A percentile compares a stretch with the other conserved stretches of the same genome.
These are phyloP conservation scores for Ridgeia piscesae DNA, from an alignment of 1,140 invertebrate genomes.

Conservation along the genomic window DNA sequence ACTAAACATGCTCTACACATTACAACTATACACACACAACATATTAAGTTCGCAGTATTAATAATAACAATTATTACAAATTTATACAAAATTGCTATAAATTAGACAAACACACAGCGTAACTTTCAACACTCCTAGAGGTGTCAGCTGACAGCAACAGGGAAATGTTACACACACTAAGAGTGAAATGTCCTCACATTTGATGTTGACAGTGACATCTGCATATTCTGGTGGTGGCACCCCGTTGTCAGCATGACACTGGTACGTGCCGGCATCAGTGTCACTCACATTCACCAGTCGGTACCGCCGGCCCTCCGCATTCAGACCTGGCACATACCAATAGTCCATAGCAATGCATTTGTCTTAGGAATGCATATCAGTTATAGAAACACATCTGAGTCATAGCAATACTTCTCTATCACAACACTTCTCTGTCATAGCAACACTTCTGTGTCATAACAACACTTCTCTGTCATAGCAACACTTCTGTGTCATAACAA, in stretches of 20 bases:
- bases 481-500: too few species aligned
- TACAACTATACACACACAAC: too few species aligned
- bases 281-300: not conserved
- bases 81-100: not conserved
- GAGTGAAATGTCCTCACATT: not conserved
- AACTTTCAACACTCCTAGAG: not conserved
- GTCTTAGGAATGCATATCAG: too few species aligned
- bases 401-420: too few species aligned
- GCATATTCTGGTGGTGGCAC: not conserved
- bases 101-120: not conserved
- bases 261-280: not conserved
- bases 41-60: too few species aligned
- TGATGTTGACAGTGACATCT: not conserved
- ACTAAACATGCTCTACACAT: too few species aligned
- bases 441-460: too few species aligned
- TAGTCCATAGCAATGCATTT: too few species aligned
- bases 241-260: not conserved
- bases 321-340: not conserved
- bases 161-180: not conserved
- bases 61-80: not conserved
- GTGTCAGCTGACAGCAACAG: not conserved
- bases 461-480: too few species aligned
- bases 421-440: too few species aligned
- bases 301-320: not conserved
- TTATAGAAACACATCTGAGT: too few species aligned